Conservation (phyloP, 2,797 vertebrate species). For the Galagoides demidoff region DNA sequence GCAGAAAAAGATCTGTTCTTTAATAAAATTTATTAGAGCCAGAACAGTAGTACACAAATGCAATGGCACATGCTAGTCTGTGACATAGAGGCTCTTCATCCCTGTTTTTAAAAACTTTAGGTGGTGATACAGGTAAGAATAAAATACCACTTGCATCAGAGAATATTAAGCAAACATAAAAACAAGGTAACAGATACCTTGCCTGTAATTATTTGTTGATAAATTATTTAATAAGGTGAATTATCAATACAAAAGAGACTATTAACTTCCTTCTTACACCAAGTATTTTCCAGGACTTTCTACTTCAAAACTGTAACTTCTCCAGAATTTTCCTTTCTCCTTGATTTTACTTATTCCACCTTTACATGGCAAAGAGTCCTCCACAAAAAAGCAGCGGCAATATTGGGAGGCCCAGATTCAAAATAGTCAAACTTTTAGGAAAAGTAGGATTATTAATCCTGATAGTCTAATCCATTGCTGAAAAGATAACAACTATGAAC, state of each 20-base stretch:
- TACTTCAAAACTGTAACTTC: constrained; percentile 10
- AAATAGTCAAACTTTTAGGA: not conserved
- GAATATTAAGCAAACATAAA: not conserved
- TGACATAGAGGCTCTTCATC: not conserved
- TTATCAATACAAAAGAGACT: not conserved
- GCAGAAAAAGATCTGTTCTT: not conserved
- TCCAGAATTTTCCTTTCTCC: not conserved
- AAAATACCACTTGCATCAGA: not conserved
- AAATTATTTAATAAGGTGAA: constrained; percentile 22
- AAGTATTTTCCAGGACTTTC: not conserved
- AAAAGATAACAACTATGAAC: constrained; percentile 19
- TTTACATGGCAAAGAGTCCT: not conserved
- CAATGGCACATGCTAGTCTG: not conserved
- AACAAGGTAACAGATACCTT: not conserved
- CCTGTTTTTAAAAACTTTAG: constrained; percentile 16
- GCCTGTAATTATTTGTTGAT: not conserved
- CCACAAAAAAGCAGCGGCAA: not conserved
- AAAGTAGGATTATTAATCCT: not conserved
- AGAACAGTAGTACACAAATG: not conserved
- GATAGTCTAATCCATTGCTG: not conserved
- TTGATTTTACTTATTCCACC: constrained; percentile 13
- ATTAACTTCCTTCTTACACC: not conserved
- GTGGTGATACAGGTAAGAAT: not conserved
- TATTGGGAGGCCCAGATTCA: not conserved
- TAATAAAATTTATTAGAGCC: not conserved